Evolutionary conservation across 2,888 invertebrate species (phyloP), one percentile per base, ranked within the genome.

Genomic region (Stenoptilia bipunctidactyla): DNA sequence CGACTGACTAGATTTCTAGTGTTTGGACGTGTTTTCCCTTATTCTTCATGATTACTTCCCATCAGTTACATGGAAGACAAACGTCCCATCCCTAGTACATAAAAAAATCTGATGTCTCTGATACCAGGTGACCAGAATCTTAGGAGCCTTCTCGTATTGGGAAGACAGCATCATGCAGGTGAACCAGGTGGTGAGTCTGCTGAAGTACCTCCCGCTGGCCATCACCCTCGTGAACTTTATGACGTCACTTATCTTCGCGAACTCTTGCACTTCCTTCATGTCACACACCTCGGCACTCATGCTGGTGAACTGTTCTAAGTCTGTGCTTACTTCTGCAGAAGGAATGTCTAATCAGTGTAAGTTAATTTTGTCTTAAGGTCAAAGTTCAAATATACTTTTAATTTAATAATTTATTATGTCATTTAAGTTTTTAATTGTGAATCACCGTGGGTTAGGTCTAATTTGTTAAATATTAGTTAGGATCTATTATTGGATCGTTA

Each of bases 161-260:
- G 79, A 77, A 45, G 54, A 63, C 20, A 64, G 82, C 43, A 79
- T 83, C 55, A 73, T 82, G 72, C 57, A 60, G 36, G 61, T 69
- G 36, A 80, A 67, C 47, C 63, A 71, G 34, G 60, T 63, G 1
- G 63, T 76, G 2, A 66, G 72, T 1, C 52, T 83, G 9, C 38
- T 79, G 10, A 80, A 80, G 58, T 80, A 70, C 43, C 50, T 83
- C 10, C 82, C 82, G 1, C 50, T 75, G 36, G 74, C 73, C 0
- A 13, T 77, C 12, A 67, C 76, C 0, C 49, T 79, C 13, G 70
- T 76, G 8, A 83, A 82, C 51, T 55, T 72, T n/a, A 65, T 66
- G 0, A 62, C 80, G 0, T 64, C 80, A 0, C 59, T 72, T n/a
- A 56, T 75, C 2, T 79, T 76, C 40, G 52, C 53, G 14, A 64